phyloP scores from a whole-genome alignment of 2,113 vertebrate species.

The Pardalotus punctatus region DNA sequence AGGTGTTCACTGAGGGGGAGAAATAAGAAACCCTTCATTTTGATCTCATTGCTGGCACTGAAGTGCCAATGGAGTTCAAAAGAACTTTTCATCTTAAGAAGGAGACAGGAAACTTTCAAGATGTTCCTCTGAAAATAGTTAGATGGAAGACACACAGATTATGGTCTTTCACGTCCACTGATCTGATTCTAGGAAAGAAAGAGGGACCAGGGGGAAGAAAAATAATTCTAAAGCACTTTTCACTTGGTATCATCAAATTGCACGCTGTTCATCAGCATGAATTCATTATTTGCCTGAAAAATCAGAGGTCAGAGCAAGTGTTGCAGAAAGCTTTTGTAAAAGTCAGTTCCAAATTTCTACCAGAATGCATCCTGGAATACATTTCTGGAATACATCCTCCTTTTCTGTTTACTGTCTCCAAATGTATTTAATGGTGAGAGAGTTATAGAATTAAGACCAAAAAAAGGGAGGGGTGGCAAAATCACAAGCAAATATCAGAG shows the following conservation, averaged over 20 bases:
- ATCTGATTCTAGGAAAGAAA: not conserved
- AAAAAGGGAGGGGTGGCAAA: not conserved
- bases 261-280: not conserved
- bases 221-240: not conserved
- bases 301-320: not conserved
- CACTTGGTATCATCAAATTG: not conserved
- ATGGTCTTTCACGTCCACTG: not conserved
- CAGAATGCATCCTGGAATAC: not conserved
- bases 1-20: not conserved
- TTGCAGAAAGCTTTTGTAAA: not conserved
- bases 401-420: not conserved
- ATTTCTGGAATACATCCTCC: not conserved
- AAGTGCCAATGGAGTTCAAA: not conserved
- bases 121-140: not conserved
- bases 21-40: not conserved
- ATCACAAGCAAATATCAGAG: not conserved
- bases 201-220: not conserved
- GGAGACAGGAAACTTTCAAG: constrained; percentile 2
- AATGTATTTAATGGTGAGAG: not conserved
- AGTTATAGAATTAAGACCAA: not conserved
- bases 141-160: not conserved
- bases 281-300: not conserved
- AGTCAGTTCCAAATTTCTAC: not conserved
- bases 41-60: not conserved
- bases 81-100: constrained; percentile 11